Conservation (phyloP, 2,888 invertebrate genomes). For the Hartigia nigra region DNA sequence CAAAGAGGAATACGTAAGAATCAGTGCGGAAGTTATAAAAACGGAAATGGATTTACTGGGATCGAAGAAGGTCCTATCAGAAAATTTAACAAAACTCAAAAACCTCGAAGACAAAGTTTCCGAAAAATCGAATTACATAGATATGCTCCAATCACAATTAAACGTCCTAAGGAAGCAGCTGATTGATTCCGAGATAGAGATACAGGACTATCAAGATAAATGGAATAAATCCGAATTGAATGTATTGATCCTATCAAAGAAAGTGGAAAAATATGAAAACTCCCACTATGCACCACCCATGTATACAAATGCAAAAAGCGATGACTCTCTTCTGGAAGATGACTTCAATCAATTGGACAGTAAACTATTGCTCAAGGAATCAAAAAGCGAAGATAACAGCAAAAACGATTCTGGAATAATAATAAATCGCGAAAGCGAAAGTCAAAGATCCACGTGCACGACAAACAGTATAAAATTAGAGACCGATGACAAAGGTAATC, state of each 20-base stretch:
- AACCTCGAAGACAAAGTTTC: slow-evolving; percentile 29
- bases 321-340: not conserved
- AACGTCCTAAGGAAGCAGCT: slow-evolving; percentile 25
- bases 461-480: slow-evolving; percentile 28
- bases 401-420: slow-evolving; percentile 55
- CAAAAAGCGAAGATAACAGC: slow-evolving; percentile 31
- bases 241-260: not conserved
- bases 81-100: slow-evolving; percentile 17
- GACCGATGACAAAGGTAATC: slow-evolving; percentile 33
- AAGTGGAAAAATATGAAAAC: not conserved
- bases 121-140: slow-evolving; percentile 20
- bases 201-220: slow-evolving; percentile 16
- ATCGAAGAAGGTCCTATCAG: slow-evolving; percentile 8
- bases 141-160: slow-evolving; percentile 25
- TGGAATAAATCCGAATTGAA: not conserved
- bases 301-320: not conserved
- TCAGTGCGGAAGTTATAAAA: slow-evolving; percentile 1
- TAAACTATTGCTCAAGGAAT: not conserved
- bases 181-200: slow-evolving; percentile 19
- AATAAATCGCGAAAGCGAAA: slow-evolving; percentile 21
- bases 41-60: slow-evolving; percentile 19
- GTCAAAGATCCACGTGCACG: slow-evolving; percentile 22
- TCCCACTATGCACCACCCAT: not conserved
- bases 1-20: slow-evolving; percentile 15
- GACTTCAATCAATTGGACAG: not conserved